Conservation (phyloP, 2,888 invertebrate species). For the Marasmarcha lunaedactyla region DNA sequence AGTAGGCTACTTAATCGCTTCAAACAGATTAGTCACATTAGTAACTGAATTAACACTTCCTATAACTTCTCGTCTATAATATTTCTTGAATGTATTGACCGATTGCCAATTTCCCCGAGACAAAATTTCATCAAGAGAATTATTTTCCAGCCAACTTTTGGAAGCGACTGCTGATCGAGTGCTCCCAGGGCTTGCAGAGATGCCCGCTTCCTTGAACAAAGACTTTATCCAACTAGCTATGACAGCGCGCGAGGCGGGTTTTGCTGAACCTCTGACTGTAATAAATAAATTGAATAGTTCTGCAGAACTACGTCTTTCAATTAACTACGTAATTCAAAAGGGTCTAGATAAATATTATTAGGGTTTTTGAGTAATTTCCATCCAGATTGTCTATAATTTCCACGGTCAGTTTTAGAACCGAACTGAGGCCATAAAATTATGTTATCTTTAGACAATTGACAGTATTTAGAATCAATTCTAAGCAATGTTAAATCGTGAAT, state of each 20-base stretch:
- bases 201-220: too few species aligned
- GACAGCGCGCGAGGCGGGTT: too few species aligned
- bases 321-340: constrained; percentile 3
- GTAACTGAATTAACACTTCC: too few species aligned
- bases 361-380: too few species aligned
- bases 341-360: too few species aligned
- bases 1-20: background rate
- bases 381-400: background rate
- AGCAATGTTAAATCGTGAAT: constrained; percentile 3
- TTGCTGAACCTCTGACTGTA: too few species aligned
- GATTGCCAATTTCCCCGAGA: constrained; percentile 3
- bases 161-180: constrained; percentile 10
- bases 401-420: constrained; percentile 3
- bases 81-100: constrained; percentile 3
- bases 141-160: constrained; percentile 6
- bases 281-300: too few species aligned
- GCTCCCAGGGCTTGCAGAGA: too few species aligned
- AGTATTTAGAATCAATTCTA: background rate
- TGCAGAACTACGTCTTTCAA: constrained; percentile 6
- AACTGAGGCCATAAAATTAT: constrained; percentile 4
- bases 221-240: too few species aligned
- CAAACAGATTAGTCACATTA: background rate
- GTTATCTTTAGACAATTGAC: background rate
- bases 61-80: too few species aligned
- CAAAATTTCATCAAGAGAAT: constrained; percentile 6